Evolutionary conservation across 2,797 vertebrate species (phyloP).

Genomic region (Lindbergichthys nudifrons): DNA sequence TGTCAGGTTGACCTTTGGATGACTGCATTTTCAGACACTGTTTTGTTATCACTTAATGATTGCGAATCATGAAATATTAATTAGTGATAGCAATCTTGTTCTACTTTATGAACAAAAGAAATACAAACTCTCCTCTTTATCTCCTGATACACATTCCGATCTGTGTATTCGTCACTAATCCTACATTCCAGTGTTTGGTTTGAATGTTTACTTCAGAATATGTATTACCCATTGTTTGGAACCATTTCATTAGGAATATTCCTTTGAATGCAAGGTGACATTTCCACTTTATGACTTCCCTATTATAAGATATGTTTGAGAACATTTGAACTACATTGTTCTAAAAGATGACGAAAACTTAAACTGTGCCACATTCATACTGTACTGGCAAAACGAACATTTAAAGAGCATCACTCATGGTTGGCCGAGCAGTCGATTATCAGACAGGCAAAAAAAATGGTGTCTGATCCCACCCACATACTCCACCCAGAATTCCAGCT

Average conservation of each 20-base stretch:
- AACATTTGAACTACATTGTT: background rate
- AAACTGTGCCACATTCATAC: background rate
- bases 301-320: background rate
- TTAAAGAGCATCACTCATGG: background rate
- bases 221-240: background rate
- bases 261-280: background rate
- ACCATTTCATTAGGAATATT: background rate
- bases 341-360: background rate
- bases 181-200: background rate
- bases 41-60: background rate
- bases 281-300: background rate
- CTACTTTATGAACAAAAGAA: background rate
- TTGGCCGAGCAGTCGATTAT: too few relatives aligned
- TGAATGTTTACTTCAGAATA: background rate
- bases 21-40: background rate
- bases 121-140: background rate
- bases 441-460: too few relatives aligned
- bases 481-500: too few relatives aligned
- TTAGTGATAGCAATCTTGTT: background rate
- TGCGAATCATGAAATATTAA: conserved; percentile 3
- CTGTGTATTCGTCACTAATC: background rate
- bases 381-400: background rate
- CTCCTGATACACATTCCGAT: background rate
- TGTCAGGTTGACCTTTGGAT: conserved; percentile 12
- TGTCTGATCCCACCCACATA: too few relatives aligned